phyloP scores from a whole-genome alignment of 2,888 invertebrate genomes.

The Lochmaea capreae region DNA sequence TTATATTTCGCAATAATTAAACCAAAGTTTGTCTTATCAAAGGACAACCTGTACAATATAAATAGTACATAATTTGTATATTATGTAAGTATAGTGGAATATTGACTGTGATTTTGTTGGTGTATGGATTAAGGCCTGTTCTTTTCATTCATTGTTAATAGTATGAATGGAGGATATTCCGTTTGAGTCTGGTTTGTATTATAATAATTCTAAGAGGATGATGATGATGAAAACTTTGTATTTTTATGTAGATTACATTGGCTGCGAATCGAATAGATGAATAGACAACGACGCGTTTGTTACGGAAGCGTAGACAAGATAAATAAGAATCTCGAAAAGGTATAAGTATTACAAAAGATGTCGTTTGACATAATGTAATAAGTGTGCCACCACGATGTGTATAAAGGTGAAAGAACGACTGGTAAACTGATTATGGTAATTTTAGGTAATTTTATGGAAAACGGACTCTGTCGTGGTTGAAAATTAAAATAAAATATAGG shows the following conservation, averaged over 20 bases:
- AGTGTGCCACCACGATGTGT: too few relatives aligned
- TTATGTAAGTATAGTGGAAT: background rate
- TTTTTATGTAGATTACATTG: conserved; percentile 15
- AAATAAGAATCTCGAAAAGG: background rate
- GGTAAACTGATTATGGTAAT: too few relatives aligned
- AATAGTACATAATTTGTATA: background rate
- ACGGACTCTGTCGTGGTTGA: background rate
- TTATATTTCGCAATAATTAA: too few relatives aligned
- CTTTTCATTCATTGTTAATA: conserved; percentile 27
- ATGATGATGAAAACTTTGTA: conserved; percentile 9
- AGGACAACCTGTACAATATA: background rate
- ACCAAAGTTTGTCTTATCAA: background rate
- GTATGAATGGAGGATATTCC: conserved; percentile 18
- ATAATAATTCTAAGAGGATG: background rate
- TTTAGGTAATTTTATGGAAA: background rate
- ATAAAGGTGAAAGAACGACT: too few relatives aligned
- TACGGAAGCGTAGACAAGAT: background rate
- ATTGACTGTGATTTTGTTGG: conserved; percentile 21
- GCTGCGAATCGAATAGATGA: background rate
- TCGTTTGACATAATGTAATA: too few relatives aligned
- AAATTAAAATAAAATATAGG: background rate
- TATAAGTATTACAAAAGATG: too few relatives aligned
- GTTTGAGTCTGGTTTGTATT: conserved; percentile 8
- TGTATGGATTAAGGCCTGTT: conserved; percentile 28
- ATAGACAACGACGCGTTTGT: background rate